Evolutionary conservation across 2,797 vertebrate species (phyloP).

Genomic region (Zonotrichia albicollis): DNA sequence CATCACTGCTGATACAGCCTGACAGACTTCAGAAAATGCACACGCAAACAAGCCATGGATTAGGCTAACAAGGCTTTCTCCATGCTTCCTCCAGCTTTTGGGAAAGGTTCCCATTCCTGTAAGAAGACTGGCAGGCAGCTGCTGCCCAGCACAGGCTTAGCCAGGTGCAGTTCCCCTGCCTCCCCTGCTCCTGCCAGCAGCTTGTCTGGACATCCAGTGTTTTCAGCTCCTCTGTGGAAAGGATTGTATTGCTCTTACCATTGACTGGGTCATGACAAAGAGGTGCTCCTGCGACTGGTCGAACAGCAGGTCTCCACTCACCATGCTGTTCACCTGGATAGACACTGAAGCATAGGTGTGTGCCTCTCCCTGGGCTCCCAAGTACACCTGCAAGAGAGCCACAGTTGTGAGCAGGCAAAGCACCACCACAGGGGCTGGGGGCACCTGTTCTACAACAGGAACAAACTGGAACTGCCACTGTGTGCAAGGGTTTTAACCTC

Average conservation of each 20-base stretch:
- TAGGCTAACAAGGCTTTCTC: neutral
- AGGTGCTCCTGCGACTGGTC: conserved; percentile 88
- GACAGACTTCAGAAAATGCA: neutral
- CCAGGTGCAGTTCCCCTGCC: neutral
- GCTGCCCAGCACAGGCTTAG: neutral
- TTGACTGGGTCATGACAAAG: conserved; percentile 90
- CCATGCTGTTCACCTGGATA: conserved; percentile 83
- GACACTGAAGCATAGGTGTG: conserved; percentile 81
- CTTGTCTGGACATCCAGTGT: neutral
- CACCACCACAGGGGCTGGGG: neutral
- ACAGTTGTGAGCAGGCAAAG: neutral
- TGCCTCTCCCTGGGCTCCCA: conserved; percentile 84
- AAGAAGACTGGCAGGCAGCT: neutral
- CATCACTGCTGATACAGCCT: neutral
- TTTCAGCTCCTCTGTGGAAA: neutral
- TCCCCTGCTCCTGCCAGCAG: neutral
- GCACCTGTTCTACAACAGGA: fast-evolving
- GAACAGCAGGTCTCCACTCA: conserved; percentile 90
- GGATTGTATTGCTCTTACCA: conserved; percentile 76
- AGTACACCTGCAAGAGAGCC: conserved; percentile 82
- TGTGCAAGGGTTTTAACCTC: neutral
- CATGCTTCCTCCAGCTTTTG: neutral
- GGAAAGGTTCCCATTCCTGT: neutral
- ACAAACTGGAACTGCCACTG: neutral
- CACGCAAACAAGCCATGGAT: neutral